Evolutionary conservation across 2,888 invertebrate genomes (phyloP).

Genomic region (Andrena fulva): DNA sequence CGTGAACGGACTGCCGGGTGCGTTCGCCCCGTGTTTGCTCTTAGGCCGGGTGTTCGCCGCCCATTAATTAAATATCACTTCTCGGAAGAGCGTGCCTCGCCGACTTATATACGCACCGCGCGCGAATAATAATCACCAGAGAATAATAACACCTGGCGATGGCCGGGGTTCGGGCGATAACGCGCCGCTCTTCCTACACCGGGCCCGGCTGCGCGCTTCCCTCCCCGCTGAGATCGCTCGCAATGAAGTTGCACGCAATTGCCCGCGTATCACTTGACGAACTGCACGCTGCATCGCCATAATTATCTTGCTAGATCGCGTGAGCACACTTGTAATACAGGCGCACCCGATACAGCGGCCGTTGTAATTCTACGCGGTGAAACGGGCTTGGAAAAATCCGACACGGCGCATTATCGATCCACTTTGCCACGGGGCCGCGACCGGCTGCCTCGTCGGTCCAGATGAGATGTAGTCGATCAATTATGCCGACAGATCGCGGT

Average conservation of each 20-base stretch:
- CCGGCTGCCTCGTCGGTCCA: too few relatives aligned
- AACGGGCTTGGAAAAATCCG: conserved; percentile 7
- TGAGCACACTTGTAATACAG: conserved; percentile 54
- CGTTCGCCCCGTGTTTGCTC: conserved; percentile 51
- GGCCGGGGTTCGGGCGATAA: conserved; percentile 37
- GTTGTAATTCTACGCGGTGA: conserved; percentile 4
- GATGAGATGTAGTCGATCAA: too few relatives aligned
- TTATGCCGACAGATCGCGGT: conserved; percentile 25
- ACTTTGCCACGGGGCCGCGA: too few relatives aligned
- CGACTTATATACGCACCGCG: conserved; percentile 35
- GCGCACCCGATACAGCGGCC: conserved; percentile 17
- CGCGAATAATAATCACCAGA: conserved; percentile 64
- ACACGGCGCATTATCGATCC: conserved; percentile 9
- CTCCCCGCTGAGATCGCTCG: conserved; percentile 45
- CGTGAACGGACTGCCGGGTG: conserved; percentile 36
- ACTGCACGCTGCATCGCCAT: conserved; percentile 56
- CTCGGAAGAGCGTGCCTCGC: conserved; percentile 52
- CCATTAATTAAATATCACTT: conserved; percentile 72
- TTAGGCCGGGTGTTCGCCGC: conserved; percentile 33
- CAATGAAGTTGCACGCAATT: conserved; percentile 56
- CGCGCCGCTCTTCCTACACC: conserved; percentile 14
- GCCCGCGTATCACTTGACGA: conserved; percentile 62
- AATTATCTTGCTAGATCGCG: conserved; percentile 67
- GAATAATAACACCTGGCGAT: conserved; percentile 65
- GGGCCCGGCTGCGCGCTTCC: neutral